A percentile compares a stretch with the other conserved stretches of the same genome.
These are phyloP conservation scores for Mamestra configurata DNA, from an alignment of 1,140 invertebrate species.

Conservation along the genomic window DNA sequence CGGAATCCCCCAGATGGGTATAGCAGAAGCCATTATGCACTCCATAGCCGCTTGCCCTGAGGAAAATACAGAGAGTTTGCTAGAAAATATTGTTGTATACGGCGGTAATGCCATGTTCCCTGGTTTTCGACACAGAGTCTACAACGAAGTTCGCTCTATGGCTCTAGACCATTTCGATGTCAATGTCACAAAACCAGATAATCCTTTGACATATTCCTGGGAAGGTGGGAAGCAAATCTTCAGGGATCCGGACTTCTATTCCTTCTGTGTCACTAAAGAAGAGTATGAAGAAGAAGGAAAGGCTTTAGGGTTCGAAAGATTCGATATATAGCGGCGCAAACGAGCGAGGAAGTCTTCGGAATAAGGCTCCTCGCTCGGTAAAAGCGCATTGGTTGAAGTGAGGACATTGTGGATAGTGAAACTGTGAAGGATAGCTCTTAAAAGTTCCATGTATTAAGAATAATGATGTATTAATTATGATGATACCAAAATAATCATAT, in stretches of 20 bases:
- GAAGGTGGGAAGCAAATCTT: constrained; percentile 94
- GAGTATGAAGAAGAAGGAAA: constrained; percentile 97
- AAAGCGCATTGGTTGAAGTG: constrained; percentile 49
- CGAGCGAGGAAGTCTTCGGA: constrained; percentile 76
- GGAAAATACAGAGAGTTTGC: constrained; percentile 94
- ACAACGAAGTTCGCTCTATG: constrained; percentile 93
- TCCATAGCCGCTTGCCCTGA: constrained; percentile 92
- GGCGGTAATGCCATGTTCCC: constrained; percentile 96
- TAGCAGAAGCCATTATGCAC: constrained; percentile 96
- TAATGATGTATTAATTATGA: constrained; percentile 30
- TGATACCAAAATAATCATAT: constrained; percentile 21
- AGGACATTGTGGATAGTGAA: constrained; percentile 1
- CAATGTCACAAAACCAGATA: constrained; percentile 90
- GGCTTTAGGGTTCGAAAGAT: constrained; percentile 90
- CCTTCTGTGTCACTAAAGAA: constrained; percentile 93
- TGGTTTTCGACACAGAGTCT: constrained; percentile 95
- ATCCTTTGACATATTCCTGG: constrained; percentile 96
- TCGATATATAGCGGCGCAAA: constrained; percentile 89
- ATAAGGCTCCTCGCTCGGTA: constrained; percentile 72
- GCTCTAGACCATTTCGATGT: constrained; percentile 93
- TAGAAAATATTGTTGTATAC: constrained; percentile 96
- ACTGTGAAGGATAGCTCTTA: not conserved
- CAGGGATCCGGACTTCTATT: constrained; percentile 92
- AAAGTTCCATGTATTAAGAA: not conserved
- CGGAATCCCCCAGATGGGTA: constrained; percentile 97